A percentile compares a stretch with the other conserved stretches of the same genome.
Evolutionary conservation across 2,113 vertebrate species (phyloP).

Genomic region (Passer domesticus): DNA sequence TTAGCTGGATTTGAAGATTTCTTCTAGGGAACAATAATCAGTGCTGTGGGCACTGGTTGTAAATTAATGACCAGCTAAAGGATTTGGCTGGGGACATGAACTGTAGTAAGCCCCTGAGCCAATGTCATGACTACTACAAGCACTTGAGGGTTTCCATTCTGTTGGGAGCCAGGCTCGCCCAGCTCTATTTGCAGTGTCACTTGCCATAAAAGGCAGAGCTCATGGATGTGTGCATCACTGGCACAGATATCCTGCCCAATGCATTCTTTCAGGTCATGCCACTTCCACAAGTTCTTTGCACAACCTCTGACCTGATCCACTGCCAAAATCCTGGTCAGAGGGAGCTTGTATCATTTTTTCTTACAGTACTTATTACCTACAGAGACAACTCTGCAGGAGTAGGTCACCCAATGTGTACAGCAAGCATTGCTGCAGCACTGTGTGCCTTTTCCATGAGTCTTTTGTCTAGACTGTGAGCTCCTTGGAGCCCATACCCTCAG

Average conservation of each 20-base stretch:
- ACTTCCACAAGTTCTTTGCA: not conserved
- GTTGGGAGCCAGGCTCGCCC: not conserved
- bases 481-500: not conserved
- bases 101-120: not conserved
- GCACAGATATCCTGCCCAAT: not conserved
- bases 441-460: not conserved
- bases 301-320: not conserved
- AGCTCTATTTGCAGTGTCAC: not conserved
- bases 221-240: not conserved
- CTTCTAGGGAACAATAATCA: not conserved
- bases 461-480: not conserved
- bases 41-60: not conserved
- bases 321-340: not conserved
- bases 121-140: not conserved
- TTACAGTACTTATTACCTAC: not conserved
- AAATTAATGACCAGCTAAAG: not conserved
- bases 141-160: not conserved
- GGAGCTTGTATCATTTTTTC: not conserved
- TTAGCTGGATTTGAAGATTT: not conserved
- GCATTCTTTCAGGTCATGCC: not conserved
- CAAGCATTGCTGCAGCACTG: not conserved
- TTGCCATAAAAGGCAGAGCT: not conserved
- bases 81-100: not conserved
- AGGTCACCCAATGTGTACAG: not conserved
- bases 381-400: not conserved